Conservation (phyloP, 2,113 vertebrate species). For the Bucco capensis region DNA sequence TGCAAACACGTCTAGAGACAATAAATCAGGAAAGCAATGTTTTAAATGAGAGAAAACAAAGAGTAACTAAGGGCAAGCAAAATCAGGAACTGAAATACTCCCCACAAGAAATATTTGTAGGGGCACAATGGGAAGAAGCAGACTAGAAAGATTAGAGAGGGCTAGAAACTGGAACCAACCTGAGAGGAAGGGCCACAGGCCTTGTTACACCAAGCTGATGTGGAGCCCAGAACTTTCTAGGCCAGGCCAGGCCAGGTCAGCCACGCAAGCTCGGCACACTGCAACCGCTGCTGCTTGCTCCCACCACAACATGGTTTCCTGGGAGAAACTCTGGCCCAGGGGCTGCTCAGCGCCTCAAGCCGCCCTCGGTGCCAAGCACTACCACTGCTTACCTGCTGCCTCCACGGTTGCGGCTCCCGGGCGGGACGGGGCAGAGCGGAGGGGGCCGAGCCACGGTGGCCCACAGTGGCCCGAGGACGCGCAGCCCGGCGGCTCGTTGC, state of each 20-base stretch:
- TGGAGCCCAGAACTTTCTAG: background rate
- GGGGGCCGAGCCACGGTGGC: too few relatives aligned
- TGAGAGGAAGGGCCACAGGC: background rate
- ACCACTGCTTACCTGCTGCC: background rate
- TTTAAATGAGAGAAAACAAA: background rate
- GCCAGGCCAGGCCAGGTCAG: background rate
- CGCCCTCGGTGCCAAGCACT: background rate
- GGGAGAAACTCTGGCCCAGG: background rate
- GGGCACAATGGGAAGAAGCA: background rate
- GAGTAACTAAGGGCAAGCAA: background rate
- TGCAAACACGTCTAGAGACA: background rate
- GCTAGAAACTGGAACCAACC: background rate
- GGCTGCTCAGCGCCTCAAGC: background rate
- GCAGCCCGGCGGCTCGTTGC: too few relatives aligned
- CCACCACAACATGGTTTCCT: too few relatives aligned
- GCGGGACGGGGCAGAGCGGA: too few relatives aligned
- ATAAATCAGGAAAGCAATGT: background rate
- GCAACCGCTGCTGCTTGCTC: background rate
- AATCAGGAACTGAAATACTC: background rate
- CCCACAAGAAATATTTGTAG: background rate
- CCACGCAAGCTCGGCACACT: too few relatives aligned
- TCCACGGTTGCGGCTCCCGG: background rate
- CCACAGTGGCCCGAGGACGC: too few relatives aligned
- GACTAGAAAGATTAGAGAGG: too few relatives aligned
- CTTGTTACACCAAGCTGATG: rapidly evolving